Evolutionary conservation across 1,140 invertebrate species (phyloP).

Genomic region (Drosophila azteca): DNA sequence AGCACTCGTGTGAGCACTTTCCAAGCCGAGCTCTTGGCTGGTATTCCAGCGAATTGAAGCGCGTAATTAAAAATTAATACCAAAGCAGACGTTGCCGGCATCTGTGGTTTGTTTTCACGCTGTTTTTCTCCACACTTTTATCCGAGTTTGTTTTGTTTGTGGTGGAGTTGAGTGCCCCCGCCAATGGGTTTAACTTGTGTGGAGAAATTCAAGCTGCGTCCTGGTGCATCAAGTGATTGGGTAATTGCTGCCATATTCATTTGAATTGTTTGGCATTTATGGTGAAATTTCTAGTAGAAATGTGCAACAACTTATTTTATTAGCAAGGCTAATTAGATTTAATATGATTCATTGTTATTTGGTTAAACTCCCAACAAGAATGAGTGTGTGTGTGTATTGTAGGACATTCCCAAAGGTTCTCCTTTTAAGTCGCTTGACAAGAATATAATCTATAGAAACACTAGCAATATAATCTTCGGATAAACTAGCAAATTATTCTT

Average conservation of each 20-base stretch:
- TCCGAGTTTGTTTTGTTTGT: constrained; percentile 11
- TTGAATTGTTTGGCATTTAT: background rate
- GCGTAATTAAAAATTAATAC: constrained; percentile 69
- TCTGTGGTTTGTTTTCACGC: constrained; percentile 35
- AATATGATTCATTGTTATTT: too few species aligned
- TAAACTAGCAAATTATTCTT: too few species aligned
- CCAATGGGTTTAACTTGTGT: constrained; percentile 9
- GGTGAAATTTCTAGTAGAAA: too few species aligned
- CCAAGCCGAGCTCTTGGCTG: constrained; percentile 2
- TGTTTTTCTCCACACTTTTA: constrained; percentile 24
- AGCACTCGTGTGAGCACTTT: background rate
- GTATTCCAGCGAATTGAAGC: constrained; percentile 48
- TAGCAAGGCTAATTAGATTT: too few species aligned
- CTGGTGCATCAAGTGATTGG: constrained; percentile 20
- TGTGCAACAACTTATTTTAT: too few species aligned
- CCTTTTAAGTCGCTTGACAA: too few species aligned
- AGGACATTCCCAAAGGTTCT: too few species aligned
- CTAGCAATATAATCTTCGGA: too few species aligned
- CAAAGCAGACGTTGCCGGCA: constrained; percentile 41
- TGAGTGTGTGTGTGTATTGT: too few species aligned
- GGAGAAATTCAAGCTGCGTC: background rate
- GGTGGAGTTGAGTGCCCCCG: constrained; percentile 4
- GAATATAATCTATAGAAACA: too few species aligned
- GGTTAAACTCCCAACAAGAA: too few species aligned
- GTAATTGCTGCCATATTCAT: constrained; percentile 20